A percentile compares a stretch with the other conserved stretches of the same genome.
Evolutionary conservation across 1,140 invertebrate genomes (phyloP).

Genomic region (Lanistes nyassanus): DNA sequence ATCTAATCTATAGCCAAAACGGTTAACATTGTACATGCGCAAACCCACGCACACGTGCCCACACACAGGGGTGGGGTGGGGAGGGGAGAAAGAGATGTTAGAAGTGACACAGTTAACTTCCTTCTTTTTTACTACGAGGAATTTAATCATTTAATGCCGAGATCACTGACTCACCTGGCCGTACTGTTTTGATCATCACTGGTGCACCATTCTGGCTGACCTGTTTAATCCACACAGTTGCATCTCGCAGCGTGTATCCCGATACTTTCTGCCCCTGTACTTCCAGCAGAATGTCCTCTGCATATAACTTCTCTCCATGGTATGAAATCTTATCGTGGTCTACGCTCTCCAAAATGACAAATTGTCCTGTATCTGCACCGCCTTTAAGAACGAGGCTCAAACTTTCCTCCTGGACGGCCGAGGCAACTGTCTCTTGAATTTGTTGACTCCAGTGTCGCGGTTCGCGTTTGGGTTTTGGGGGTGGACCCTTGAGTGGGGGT

Average conservation of each 20-base stretch:
- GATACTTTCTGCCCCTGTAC: slow-evolving; percentile 75
- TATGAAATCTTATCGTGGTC: slow-evolving; percentile 67
- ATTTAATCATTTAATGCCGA: background rate
- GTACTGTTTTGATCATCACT: slow-evolving; percentile 71
- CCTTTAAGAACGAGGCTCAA: slow-evolving; percentile 66
- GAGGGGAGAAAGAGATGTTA: no score
- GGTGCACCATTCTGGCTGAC: slow-evolving; percentile 72
- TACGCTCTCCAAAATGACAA: slow-evolving; percentile 69
- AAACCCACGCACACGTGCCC: background rate
- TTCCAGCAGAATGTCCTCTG: slow-evolving; percentile 72
- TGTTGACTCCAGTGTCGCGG: slow-evolving; percentile 61
- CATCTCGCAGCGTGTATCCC: slow-evolving; percentile 74
- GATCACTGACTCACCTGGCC: slow-evolving; percentile 67
- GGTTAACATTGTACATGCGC: no score
- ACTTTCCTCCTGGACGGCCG: slow-evolving; percentile 59
- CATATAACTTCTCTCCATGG: slow-evolving; percentile 63
- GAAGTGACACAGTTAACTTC: no score
- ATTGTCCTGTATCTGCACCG: slow-evolving; percentile 74
- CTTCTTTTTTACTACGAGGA: background rate
- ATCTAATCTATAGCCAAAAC: no score
- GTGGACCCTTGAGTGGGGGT: slow-evolving; percentile 36
- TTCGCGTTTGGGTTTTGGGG: slow-evolving; percentile 39
- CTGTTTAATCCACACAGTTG: slow-evolving; percentile 72
- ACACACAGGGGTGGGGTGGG: no score
- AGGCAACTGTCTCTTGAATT: slow-evolving; percentile 62